Evolutionary conservation across 2,113 vertebrate species (phyloP).

Genomic region (Regulus satrapa): DNA sequence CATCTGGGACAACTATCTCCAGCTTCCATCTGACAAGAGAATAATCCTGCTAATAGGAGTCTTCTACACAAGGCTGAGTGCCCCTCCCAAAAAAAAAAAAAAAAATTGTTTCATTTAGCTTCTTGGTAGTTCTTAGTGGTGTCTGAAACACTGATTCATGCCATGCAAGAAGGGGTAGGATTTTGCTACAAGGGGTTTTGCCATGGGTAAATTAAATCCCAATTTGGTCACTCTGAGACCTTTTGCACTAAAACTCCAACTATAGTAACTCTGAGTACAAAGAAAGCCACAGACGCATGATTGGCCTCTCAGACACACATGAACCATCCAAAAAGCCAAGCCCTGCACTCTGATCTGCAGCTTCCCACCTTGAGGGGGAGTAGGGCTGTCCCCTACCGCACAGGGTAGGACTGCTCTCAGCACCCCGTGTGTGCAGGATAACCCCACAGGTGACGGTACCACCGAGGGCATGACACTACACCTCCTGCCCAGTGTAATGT

Average conservation of each 20-base stretch:
- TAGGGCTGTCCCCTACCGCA: fast-evolving
- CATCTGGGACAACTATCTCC: not conserved
- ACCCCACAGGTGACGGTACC: fast-evolving
- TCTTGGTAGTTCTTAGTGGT: not conserved
- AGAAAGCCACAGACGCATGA: no score
- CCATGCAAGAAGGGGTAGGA: fast-evolving
- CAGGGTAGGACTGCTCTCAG: not conserved
- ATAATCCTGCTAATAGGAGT: constrained; percentile 11
- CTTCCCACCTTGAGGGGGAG: fast-evolving
- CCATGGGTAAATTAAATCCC: not conserved
- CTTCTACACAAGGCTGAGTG: not conserved
- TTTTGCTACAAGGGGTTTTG: not conserved
- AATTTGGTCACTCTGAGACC: not conserved
- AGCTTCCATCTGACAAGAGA: constrained; percentile 23
- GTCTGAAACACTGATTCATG: not conserved
- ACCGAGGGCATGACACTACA: fast-evolving
- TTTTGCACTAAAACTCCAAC: not conserved
- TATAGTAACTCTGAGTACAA: fast-evolving
- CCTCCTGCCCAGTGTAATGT: not conserved
- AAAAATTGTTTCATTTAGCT: not conserved
- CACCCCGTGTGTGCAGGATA: not conserved
- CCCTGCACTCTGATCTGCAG: not conserved
- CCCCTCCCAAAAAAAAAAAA: not conserved
- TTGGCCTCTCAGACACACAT: not conserved
- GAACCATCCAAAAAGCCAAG: not conserved